Conservation (phyloP, 2,113 vertebrate species). For the Rattus rattus region DNA sequence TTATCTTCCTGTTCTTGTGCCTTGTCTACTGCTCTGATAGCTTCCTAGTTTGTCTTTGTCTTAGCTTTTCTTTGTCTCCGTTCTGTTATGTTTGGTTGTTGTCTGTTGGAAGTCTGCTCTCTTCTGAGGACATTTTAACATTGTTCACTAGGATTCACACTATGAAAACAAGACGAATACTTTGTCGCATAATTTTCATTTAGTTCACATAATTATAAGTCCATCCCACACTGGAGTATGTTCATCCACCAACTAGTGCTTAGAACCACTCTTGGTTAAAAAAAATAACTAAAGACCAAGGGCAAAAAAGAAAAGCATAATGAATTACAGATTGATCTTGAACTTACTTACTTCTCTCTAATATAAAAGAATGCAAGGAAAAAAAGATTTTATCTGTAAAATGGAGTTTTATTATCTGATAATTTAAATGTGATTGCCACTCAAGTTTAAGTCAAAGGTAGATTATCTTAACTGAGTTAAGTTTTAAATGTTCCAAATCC, state of each 20-base stretch:
- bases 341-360: background rate
- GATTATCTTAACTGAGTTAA: background rate
- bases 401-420: background rate
- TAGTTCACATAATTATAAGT: background rate
- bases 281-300: background rate
- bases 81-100: background rate
- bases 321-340: background rate
- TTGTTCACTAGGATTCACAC: background rate
- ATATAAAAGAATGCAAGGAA: background rate
- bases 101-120: background rate
- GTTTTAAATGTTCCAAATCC: background rate
- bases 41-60: background rate
- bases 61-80: background rate
- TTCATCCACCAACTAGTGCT: background rate
- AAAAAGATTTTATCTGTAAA: background rate
- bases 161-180: background rate
- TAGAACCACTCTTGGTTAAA: background rate
- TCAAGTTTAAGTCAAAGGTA: background rate
- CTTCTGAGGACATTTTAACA: background rate
- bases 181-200: background rate
- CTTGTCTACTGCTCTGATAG: too few species aligned
- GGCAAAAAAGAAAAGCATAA: background rate
- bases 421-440: constrained; percentile 3
- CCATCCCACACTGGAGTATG: background rate
- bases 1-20: background rate